Evolutionary conservation across 2,888 invertebrate genomes (phyloP), one percentile per base, ranked within the genome.

Genomic region (Desoria tigrina): DNA sequence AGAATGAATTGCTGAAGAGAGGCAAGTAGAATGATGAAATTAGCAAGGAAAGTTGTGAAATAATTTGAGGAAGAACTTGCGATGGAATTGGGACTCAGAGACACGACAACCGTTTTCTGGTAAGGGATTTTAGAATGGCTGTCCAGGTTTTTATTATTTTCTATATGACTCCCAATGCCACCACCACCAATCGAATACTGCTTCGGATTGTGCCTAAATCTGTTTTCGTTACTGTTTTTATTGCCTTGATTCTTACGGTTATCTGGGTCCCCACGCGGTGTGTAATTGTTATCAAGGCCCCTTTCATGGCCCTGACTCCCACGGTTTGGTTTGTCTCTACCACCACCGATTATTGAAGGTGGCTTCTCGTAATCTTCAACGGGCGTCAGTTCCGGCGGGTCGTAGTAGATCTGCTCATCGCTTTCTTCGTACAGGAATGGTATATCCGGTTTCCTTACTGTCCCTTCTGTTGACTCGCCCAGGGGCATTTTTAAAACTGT

Each of bases 41-140:
- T 11, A n/a, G 51, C 37, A 42, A 18, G 18, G 16, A 21, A 57
- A 57, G 11, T 39, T 18, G 24, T 39, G 49, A 18, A 14, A 23
- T 21, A 21, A 28, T 28, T 28, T 51, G 32, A 32, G 32, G 32
- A 32, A 32, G 32, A 32, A 11, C 37, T 63, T 51, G 1, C 24
- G 39, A 39, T 37, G 16, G 45, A 45, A 45, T 57, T 57, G n/a
- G 56, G 60, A 49, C 50, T 63, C 53, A 67, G 50, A 21, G 67
- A 60, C 32, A 63, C 63, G 21, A 56, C 59, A 42, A 64, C 63
- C 49, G 63, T 63, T 51, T 57, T 57, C 23, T 58, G 50, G 21
- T 50, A 51, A 6, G 45, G 49, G 21, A 42, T 42, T 27, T 51
- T 50, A 27, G n/a, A 23, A 37, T 37, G 24, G 28, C 32, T 27